Evolutionary conservation across 2,797 vertebrate genomes (phyloP), one percentile per base, ranked within the genome.

Genomic region (Neopelma chrysocephalum): DNA sequence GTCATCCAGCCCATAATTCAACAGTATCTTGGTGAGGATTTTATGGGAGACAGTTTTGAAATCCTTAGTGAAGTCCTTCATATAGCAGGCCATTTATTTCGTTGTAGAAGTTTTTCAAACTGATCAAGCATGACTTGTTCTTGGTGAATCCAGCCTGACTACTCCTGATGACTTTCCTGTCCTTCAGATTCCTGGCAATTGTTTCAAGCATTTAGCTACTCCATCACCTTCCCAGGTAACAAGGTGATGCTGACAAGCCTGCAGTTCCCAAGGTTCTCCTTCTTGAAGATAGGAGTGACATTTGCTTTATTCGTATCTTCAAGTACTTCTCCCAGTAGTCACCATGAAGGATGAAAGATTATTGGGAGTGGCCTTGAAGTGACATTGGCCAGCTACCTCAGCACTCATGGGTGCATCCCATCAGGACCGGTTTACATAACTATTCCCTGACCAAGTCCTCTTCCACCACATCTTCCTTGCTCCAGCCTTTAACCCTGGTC

Each of bases 331-430:
- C 19, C 4, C 26, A 29, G 15, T 48, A 56, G 22, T 38, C 23
- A 40, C 60, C 21, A 3, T 20, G 34, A 76, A 48, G 8, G 34
- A 14, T 68, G 26, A 26, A 64, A 57, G 20, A 5, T 45, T 26
- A 8, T 62, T 82, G 21, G 45, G n/a, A 50, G 11, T n/a, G 20
- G 15, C 32, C n/a, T 79, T 58, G 31, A 48, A 66, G 53, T 76
- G 54, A 62, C 42, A 57, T 70, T 36, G 64, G 31, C 42, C 42
- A 17, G 3, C 31, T 69, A 15, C 53, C 31, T 56, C 21, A 48
- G 42, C 15, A 18, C 14, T 47, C 29, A 51, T 0, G 0, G n/a
- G 10, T 51, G 34, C 54, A 18, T 36, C n/a, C 25, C 25, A 48
- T 62, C 42, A 56, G 26, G 25, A 32, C 32, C 27, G 12, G 13